Evolutionary conservation across 2,888 invertebrate genomes (phyloP), one percentile per base, ranked within the genome.

Genomic region (Balanococcus diminutus): DNA sequence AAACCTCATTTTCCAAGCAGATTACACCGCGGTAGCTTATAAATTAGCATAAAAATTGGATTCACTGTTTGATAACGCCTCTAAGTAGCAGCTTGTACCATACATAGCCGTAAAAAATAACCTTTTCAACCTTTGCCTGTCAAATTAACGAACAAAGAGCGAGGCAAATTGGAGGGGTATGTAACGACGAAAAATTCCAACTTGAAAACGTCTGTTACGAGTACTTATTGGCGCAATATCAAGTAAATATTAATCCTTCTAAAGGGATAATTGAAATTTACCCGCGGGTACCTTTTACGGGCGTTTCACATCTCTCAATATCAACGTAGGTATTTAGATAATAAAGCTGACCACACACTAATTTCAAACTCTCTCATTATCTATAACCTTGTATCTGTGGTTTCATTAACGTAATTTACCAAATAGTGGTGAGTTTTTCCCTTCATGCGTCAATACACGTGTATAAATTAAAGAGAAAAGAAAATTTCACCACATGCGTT

Each of bases 41-140:
- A 28, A 72, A 72, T 72, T 72, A 31, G 72, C 72, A 72, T 72
- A 72, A 72, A 72, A 72, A 72, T 72, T 72, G 25, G n/a, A 72
- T 31, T 32, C n/a, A 14, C n/a, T 31, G 6, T 1, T n/a, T 31
- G 72, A 31, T 72, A 72, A 72, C 32, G 16, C 32, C 32, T 32
- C n/a, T 72, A n/a, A 72, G 16, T 2, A 22, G 61, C 25, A 61
- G 14, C 61, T 61, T 61, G 22, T 61, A 25, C 25, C 11, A n/a
- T 6, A n/a, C n/a, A 46, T 61, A 22, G 25, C 61, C 2, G 25
- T 61, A 46, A 56, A 56, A 56, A n/a, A 22, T 56, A 56, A 56
- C 6, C 28, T 1, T 28, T 28, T 28, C 25, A 16, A 28, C 16
- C 4, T 67, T 67, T 19, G 28, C 1, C 67, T 67, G 28, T 56